These are phyloP conservation scores for Episyrphus balteatus DNA, from an alignment of 1,140 invertebrate species.

Conservation along the genomic window DNA sequence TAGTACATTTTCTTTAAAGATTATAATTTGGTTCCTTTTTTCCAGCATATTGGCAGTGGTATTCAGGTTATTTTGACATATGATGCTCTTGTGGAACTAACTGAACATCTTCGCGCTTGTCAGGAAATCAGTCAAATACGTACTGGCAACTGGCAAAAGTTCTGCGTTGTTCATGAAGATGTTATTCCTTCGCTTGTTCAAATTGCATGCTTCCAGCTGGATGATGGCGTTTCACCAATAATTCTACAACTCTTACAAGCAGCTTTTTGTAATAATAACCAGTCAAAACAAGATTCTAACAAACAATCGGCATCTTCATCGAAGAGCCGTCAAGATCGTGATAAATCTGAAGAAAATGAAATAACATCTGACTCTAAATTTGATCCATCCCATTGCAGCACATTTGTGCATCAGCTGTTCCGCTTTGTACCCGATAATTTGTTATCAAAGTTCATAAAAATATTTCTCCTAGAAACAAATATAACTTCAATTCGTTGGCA, in stretches of 20 bases:
- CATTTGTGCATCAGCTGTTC: constrained; percentile 61
- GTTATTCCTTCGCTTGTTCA: constrained; percentile 69
- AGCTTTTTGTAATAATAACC: constrained; percentile 57
- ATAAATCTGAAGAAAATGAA: constrained; percentile 58
- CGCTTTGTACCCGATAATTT: constrained; percentile 54
- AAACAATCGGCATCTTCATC: constrained; percentile 10
- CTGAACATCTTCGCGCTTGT: constrained; percentile 91
- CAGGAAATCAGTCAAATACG: constrained; percentile 82
- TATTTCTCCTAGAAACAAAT: constrained; percentile 89
- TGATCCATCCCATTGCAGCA: constrained; percentile 57
- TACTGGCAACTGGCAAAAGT: constrained; percentile 92
- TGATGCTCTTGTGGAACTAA: constrained; percentile 80
- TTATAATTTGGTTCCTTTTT: no score
- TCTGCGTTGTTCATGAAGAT: constrained; percentile 66
- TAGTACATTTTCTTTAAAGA: no score
- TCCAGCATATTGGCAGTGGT: no score
- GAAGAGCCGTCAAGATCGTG: constrained; percentile 45
- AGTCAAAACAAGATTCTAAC: constrained; percentile 19
- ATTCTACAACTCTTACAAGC: constrained; percentile 81
- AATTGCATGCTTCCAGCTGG: constrained; percentile 64
- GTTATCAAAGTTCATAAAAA: constrained; percentile 71
- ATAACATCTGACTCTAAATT: constrained; percentile 46
- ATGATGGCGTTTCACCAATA: constrained; percentile 88
- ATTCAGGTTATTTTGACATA: constrained; percentile 54
- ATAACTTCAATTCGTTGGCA: constrained; percentile 89